These are phyloP conservation scores for Ischnus inquisitorius DNA, from an alignment of 2,888 invertebrate genomes.

Conservation along the genomic window DNA sequence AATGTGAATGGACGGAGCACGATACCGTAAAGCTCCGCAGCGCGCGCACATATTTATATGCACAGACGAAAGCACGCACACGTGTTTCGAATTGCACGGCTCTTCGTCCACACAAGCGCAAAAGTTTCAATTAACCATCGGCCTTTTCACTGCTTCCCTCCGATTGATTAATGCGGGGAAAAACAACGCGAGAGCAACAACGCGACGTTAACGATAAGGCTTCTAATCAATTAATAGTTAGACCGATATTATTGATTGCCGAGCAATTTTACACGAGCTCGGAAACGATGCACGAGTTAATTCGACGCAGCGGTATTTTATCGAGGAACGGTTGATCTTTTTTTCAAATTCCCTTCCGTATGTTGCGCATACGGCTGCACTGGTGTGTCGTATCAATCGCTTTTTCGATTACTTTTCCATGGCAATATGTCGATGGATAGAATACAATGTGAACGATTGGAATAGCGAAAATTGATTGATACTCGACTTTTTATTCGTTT, in stretches of 20 bases:
- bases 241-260: conserved; percentile 34
- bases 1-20: conserved; percentile 27
- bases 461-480: conserved; percentile 37
- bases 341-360: conserved; percentile 7
- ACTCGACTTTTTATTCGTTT: background rate
- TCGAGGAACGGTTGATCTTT: conserved; percentile 25
- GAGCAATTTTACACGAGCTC: conserved; percentile 11
- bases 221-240: conserved; percentile 47
- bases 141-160: conserved; percentile 29
- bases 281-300: background rate
- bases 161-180: background rate
- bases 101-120: background rate
- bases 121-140: conserved; percentile 59
- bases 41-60: background rate
- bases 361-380: conserved; percentile 1
- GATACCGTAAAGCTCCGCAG: conserved; percentile 35
- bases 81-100: too few relatives aligned
- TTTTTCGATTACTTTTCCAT: conserved; percentile 48
- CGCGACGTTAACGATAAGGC: conserved; percentile 12
- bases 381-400: conserved; percentile 31
- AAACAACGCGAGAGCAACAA: conserved; percentile 2
- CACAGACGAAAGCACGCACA: background rate
- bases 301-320: background rate
- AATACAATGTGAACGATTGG: conserved; percentile 4
- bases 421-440: background rate